phyloP scores from a whole-genome alignment of 1,140 invertebrate genomes.

The Plutomurus gul region DNA sequence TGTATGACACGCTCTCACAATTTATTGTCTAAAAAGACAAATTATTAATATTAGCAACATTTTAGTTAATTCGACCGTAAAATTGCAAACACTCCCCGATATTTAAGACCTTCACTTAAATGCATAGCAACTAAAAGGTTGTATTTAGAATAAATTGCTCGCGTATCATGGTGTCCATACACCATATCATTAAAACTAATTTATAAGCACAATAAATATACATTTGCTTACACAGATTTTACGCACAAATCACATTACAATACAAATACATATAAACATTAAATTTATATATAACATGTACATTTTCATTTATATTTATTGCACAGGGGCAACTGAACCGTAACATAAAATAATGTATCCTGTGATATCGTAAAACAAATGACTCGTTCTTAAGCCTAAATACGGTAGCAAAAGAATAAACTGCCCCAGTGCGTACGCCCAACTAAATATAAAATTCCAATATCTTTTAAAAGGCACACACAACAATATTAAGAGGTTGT shows the following conservation, averaged over 20 bases:
- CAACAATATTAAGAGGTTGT: too few relatives aligned
- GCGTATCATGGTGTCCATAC: neutral
- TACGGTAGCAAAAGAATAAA: neutral
- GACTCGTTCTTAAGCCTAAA: neutral
- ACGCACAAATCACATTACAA: neutral
- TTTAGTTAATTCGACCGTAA: too few relatives aligned
- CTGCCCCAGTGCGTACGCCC: neutral
- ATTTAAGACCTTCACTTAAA: too few relatives aligned
- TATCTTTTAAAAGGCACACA: neutral
- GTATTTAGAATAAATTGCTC: neutral
- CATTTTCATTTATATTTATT: conserved; percentile 21
- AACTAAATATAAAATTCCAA: neutral
- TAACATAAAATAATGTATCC: neutral
- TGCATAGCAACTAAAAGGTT: too few relatives aligned
- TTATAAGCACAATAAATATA: conserved; percentile 11
- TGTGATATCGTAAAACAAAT: conserved; percentile 11
- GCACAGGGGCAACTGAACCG: neutral
- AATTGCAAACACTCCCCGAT: too few relatives aligned
- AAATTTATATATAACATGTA: too few relatives aligned
- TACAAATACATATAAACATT: conserved; percentile 2
- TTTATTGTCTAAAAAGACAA: too few relatives aligned
- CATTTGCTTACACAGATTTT: neutral
- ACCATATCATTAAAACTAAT: conserved; percentile 3
- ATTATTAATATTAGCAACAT: too few relatives aligned
- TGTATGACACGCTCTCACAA: too few relatives aligned